phyloP scores from a whole-genome alignment of 2,888 invertebrate species.

The Nomada goodeniana region DNA sequence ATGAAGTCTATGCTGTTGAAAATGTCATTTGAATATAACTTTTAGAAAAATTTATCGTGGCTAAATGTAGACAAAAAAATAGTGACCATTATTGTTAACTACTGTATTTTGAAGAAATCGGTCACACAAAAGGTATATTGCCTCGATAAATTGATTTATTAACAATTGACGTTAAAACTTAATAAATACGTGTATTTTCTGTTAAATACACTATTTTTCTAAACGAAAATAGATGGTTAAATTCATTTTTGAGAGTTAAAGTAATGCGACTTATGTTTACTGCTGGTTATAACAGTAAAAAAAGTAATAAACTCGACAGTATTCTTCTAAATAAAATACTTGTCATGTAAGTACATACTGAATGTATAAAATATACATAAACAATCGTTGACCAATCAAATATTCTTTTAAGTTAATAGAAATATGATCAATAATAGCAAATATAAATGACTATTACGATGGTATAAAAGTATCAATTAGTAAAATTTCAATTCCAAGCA shows the following conservation, averaged over 20 bases:
- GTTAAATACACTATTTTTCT: slow-evolving; percentile 44
- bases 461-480: slow-evolving; percentile 57
- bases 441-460: slow-evolving; percentile 47
- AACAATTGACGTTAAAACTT: slow-evolving; percentile 32
- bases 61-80: not conserved
- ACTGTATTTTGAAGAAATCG: slow-evolving; percentile 1
- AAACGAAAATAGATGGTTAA: slow-evolving; percentile 22
- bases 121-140: slow-evolving; percentile 17
- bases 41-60: slow-evolving; percentile 29
- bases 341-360: slow-evolving; percentile 46
- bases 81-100: slow-evolving; percentile 5
- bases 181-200: slow-evolving; percentile 19
- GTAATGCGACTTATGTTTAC: slow-evolving; percentile 46
- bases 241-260: slow-evolving; percentile 1
- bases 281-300: slow-evolving; percentile 25
- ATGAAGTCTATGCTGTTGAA: slow-evolving; percentile 55
- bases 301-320: slow-evolving; percentile 59
- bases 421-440: slow-evolving; percentile 24
- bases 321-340: slow-evolving; percentile 60
- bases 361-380: slow-evolving; percentile 65
- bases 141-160: slow-evolving; percentile 43
- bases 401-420: slow-evolving; percentile 56
- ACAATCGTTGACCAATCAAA: slow-evolving; percentile 75
- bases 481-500: slow-evolving; percentile 48
- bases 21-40: slow-evolving; percentile 35